Conservation (phyloP, 2,113 vertebrate genomes). For the Anthoscopus minutus region DNA sequence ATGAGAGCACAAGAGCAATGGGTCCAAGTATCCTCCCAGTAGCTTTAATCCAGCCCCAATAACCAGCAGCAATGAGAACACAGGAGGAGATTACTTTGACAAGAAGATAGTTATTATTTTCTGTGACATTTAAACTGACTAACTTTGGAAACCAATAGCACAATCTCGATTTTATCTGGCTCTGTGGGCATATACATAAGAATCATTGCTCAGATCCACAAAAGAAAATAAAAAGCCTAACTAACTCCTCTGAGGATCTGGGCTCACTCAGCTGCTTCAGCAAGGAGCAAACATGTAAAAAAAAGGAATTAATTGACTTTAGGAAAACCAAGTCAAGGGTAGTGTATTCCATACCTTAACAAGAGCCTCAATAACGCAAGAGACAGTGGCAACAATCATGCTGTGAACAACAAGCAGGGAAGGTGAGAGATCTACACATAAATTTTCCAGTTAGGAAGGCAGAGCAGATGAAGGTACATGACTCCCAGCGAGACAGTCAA, state of each 20-base stretch:
- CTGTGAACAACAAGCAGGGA: not conserved
- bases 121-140: not conserved
- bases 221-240: not conserved
- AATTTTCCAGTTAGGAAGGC: not conserved
- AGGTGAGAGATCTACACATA: not conserved
- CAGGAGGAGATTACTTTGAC: not conserved
- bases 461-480: not conserved
- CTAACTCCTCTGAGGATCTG: not conserved
- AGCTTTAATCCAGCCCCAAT: not conserved
- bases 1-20: accelerated
- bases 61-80: not conserved
- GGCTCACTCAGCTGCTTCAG: not conserved
- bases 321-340: not conserved
- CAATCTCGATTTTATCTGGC: not conserved
- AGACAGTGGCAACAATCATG: not conserved
- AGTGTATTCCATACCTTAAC: not conserved
- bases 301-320: not conserved
- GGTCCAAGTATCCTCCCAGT: not conserved
- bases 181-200: accelerated
- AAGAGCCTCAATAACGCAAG: not conserved
- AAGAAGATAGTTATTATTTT: not conserved
- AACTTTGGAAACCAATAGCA: not conserved
- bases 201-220: not conserved
- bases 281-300: not conserved
- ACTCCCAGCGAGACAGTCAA: not conserved